Percentiles rank a stretch among this genome's conserved stretches.
Conservation (phyloP, 1,140 invertebrate species). For the Neodiprion virginianus region DNA sequence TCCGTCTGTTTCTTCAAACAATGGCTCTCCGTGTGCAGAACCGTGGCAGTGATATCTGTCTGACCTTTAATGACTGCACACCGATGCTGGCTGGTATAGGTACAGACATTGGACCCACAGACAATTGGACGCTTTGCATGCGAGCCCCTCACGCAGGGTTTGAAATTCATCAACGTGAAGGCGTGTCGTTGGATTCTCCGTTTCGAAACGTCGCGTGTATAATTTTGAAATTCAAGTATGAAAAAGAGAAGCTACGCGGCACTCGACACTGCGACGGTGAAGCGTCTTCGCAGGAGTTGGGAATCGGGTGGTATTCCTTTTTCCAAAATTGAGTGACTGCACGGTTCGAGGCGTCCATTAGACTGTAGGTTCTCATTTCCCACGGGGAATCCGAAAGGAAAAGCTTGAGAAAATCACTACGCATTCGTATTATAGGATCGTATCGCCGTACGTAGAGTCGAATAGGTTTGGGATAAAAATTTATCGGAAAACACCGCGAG, state of each 20-base stretch:
- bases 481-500: neutral
- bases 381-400: neutral
- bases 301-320: neutral
- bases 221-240: too few species aligned
- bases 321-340: neutral
- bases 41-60: conserved; percentile 3
- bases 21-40: neutral
- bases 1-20: conserved; percentile 11
- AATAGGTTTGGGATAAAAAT: neutral
- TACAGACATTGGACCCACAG: too few species aligned
- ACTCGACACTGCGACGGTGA: neutral
- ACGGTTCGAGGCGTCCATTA: neutral
- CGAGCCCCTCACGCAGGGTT: too few species aligned
- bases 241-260: neutral
- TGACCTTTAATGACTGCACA: conserved; percentile 2
- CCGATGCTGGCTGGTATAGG: too few species aligned
- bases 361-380: neutral
- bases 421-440: neutral
- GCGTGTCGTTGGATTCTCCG: too few species aligned
- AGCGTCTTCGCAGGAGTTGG: neutral
- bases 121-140: too few species aligned
- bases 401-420: neutral
- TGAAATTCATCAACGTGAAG: too few species aligned
- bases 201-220: too few species aligned
- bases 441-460: neutral